These are phyloP conservation scores for Idaea biselata DNA, from an alignment of 2,888 invertebrate genomes.

Conservation along the genomic window DNA sequence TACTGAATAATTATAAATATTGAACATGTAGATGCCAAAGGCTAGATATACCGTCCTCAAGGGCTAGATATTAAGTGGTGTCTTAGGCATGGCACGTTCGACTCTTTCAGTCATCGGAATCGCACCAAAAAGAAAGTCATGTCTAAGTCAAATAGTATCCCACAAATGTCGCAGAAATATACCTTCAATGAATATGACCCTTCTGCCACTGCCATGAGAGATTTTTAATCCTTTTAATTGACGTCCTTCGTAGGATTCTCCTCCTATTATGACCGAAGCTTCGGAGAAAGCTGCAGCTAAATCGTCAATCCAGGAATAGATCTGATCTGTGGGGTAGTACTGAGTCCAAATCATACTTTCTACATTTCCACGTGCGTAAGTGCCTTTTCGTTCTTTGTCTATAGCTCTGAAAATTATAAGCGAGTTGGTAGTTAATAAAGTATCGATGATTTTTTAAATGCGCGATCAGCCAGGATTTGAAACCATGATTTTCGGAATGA, in stretches of 20 bases:
- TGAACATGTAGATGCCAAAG: background rate
- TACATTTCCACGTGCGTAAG: background rate
- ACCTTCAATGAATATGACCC: conserved; percentile 61
- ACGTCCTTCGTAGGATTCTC: conserved; percentile 78
- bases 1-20: background rate
- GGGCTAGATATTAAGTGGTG: no score
- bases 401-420: background rate
- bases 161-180: conserved; percentile 70
- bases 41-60: no score
- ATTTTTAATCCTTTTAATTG: conserved; percentile 66
- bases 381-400: background rate
- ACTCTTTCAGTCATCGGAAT: no score
- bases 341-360: conserved; percentile 62
- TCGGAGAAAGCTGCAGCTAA: conserved; percentile 69
- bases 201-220: background rate
- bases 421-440: no score
- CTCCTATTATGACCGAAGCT: conserved; percentile 75
- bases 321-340: conserved; percentile 81
- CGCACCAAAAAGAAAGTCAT: no score
- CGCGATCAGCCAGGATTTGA: no score
- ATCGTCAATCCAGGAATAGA: conserved; percentile 81
- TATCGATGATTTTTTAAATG: no score
- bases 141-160: no score
- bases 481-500: no score
- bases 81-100: no score